Evolutionary conservation across 1,140 invertebrate genomes (phyloP), one percentile per base, ranked within the genome.

Genomic region (Drepana arcuata): DNA sequence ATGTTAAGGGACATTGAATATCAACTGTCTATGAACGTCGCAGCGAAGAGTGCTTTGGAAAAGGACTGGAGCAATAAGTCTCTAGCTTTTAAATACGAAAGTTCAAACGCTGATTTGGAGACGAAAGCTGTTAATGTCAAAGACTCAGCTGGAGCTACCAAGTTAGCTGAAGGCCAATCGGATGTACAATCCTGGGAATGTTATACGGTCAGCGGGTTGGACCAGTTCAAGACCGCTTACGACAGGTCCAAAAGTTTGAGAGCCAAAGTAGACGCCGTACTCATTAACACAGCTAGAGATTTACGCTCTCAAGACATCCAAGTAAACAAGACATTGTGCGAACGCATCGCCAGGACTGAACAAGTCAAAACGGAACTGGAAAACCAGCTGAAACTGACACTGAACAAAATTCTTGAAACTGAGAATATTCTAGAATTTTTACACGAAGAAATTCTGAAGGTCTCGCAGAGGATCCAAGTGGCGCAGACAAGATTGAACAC

Each of bases 31-130:
- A 87, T 90, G 54, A 90, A 94, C 56, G 87, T 90, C 35, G 86
- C 91, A 7, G 87, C 89, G 0, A 94, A 94, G 58, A 83, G 88
- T 31, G 86, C 89, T 2, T 61, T 95, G 21, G 93, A 95, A 77
- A 87, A 86, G 40, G 93, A 95, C 63, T 95, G 93, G 93, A 94
- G 92, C 44, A 91, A 95, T 64, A 96, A 95, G 81, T 88, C 88
- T 47, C 87, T 93, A 51, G 87, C 93, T 4, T 90, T 92, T 55
- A 87, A 91, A 54, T 90, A 93, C 14, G 93, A 95, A 44, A 83
- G 83, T 0, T 52, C 80, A 0, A 91, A 88, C 54, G 54, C 86
- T 7, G 80, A 86, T 2, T 58, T 92, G 15, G 86, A 87, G 30
- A 91, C 88, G 13, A 83, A 85, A 37, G 88, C 90, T 1, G 77